These are phyloP conservation scores for Watsonalla cultraria DNA, from an alignment of 2,888 invertebrate genomes.

Conservation along the genomic window DNA sequence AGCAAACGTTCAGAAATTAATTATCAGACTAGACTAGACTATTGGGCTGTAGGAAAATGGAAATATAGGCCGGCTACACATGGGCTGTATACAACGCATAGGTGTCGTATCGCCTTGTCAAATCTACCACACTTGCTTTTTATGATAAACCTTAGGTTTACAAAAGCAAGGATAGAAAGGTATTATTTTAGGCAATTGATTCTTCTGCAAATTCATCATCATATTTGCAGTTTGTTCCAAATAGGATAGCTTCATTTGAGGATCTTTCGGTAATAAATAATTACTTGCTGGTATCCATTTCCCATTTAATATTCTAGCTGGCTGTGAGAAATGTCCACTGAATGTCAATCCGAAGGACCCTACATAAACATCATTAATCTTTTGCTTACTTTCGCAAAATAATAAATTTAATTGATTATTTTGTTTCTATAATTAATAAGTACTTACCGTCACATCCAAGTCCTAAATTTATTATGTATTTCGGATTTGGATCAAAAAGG, in stretches of 20 bases:
- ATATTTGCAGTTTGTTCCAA: slow-evolving; percentile 50
- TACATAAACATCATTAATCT: slow-evolving; percentile 21
- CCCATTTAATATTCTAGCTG: slow-evolving; percentile 58
- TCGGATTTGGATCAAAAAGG: slow-evolving; percentile 55
- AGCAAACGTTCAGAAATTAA: not conserved
- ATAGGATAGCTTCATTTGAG: slow-evolving; percentile 50
- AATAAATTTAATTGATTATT: not conserved
- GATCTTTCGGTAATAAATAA: slow-evolving; percentile 53
- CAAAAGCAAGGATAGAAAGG: slow-evolving; percentile 41
- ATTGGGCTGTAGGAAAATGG: too few relatives aligned
- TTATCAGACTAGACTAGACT: not conserved
- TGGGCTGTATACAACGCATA: too few relatives aligned
- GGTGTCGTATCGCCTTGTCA: not conserved
- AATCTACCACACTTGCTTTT: slow-evolving; percentile 29
- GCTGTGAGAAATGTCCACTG: slow-evolving; percentile 78
- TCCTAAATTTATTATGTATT: slow-evolving; percentile 73
- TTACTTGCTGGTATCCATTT: slow-evolving; percentile 65
- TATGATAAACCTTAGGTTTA: slow-evolving; percentile 29
- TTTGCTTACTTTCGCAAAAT: not conserved
- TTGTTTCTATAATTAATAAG: slow-evolving; percentile 5
- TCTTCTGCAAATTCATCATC: slow-evolving; percentile 34
- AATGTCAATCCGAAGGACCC: slow-evolving; percentile 76
- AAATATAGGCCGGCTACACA: too few relatives aligned
- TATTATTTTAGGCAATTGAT: slow-evolving; percentile 43
- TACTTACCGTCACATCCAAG: slow-evolving; percentile 71